Base-by-base conservation (phyloP, 2,888 invertebrate species). In the Plagiodera versicolora region DNA sequence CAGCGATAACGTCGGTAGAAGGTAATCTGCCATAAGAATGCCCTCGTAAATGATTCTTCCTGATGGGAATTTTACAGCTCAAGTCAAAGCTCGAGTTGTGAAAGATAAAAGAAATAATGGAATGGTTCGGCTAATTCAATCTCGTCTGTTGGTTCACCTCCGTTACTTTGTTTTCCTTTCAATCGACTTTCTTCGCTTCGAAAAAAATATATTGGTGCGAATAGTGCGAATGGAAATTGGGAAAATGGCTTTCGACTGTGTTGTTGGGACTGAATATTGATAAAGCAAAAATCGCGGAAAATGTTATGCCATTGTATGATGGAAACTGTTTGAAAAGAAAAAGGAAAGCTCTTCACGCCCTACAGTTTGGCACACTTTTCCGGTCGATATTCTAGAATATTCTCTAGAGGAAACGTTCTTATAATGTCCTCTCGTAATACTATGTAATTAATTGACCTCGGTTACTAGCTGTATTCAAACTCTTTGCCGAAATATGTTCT, bases 71-170 rank as follows among this genome's bases (percentile, higher is more conserved):
- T n/a, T n/a, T 39, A 39, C 39, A 39, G 39, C 39, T 39, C 3
- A 14, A 54, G 54, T 45, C 54, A 54, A 44, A 45, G 46, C 17
- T 54, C 17, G 10, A 45, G 52, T 35, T 44, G 44, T 39, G 24
- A 46, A 39, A 35, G 51, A 51, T 51, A 35, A 35, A 50, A 35
- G 32, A 17, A 51, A 51, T 51, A 35, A 51, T 51, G 51, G 35
- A 51, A 46, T 8, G 20, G 46, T 1, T 35, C 18, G 32, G 18
- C 11, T 28, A 51, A 51, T 51, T 51, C 35, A 30, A 16, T 51
- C 19, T 51, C 19, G 11, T 17, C 18, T 51, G 16, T 51, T 51
- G 32, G 51, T 51, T 51, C 32, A 51, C 51, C 51, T 32, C 51
- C 51, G 17, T 51, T 10, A 19, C 17, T 11, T 35, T 51, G 51